phyloP scores from a whole-genome alignment of 2,888 invertebrate species.

The Oscheius onirici region DNA sequence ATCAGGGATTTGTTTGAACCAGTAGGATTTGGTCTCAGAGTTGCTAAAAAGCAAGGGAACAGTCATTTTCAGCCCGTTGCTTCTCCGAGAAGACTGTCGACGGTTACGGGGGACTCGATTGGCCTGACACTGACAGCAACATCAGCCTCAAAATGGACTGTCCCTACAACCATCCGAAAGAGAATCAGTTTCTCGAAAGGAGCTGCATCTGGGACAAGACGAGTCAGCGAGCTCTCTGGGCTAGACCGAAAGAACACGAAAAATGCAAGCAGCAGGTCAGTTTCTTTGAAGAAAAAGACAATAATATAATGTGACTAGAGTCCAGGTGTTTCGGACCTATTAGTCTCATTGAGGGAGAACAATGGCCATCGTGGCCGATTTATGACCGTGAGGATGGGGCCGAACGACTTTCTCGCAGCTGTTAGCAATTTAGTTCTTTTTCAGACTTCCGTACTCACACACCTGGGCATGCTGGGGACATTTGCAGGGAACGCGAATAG shows the following conservation, averaged over 20 bases:
- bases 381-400: constrained; percentile 15
- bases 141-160: constrained; percentile 43
- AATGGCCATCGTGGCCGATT: constrained; percentile 17
- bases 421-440: neutral
- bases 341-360: constrained; percentile 20
- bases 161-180: constrained; percentile 47
- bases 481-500: constrained; percentile 61
- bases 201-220: constrained; percentile 50
- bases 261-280: constrained; percentile 48
- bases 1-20: no score
- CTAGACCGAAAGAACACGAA: constrained; percentile 39
- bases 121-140: constrained; percentile 56
- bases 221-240: constrained; percentile 51
- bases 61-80: constrained; percentile 56
- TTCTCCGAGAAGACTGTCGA: constrained; percentile 60
- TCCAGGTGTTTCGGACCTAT: constrained; percentile 29
- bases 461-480: constrained; percentile 68
- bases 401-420: neutral
- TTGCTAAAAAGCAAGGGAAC: neutral
- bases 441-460: constrained; percentile 65
- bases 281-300: neutral
- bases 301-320: no score
- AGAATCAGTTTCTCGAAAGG: constrained; percentile 32
- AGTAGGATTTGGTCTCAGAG: no score
- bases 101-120: constrained; percentile 66